A percentile compares a stretch with the other conserved stretches of the same genome.
Conservation (phyloP, 2,113 vertebrate genomes). For the Apus apus region DNA sequence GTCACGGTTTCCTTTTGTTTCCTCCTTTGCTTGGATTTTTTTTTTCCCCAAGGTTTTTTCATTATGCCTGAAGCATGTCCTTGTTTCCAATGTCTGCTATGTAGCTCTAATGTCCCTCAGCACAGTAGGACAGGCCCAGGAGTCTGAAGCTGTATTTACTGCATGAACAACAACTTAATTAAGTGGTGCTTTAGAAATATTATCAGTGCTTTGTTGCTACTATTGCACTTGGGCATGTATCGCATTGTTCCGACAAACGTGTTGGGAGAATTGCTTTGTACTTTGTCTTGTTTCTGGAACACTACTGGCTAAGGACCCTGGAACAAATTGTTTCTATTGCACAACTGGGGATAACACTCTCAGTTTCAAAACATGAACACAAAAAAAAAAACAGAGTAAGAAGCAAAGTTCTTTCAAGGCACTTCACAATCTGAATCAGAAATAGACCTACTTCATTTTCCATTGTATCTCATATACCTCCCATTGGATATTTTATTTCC, state of each 20-base stretch:
- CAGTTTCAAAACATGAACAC: neutral
- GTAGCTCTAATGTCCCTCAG: conserved; percentile 50
- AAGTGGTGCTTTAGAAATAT: conserved; percentile 73
- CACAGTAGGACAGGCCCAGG: conserved; percentile 52
- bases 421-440: neutral
- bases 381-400: neutral
- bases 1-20: neutral
- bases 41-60: neutral
- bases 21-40: neutral
- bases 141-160: conserved; percentile 72
- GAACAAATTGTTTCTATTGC: conserved; percentile 57
- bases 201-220: conserved; percentile 68
- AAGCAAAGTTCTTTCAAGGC: conserved; percentile 12
- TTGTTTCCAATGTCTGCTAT: conserved; percentile 46
- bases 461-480: neutral
- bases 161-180: conserved; percentile 79
- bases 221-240: conserved; percentile 66
- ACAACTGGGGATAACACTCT: conserved; percentile 13
- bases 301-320: conserved; percentile 59
- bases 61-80: neutral
- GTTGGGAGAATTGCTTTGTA: conserved; percentile 72
- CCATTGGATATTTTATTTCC: neutral
- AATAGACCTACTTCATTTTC: neutral
- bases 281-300: conserved; percentile 68
- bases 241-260: conserved; percentile 73